Percentiles rank a stretch among this genome's conserved stretches.
Conservation (phyloP, 1,140 invertebrate species). For the Apocrypta bakeri region DNA sequence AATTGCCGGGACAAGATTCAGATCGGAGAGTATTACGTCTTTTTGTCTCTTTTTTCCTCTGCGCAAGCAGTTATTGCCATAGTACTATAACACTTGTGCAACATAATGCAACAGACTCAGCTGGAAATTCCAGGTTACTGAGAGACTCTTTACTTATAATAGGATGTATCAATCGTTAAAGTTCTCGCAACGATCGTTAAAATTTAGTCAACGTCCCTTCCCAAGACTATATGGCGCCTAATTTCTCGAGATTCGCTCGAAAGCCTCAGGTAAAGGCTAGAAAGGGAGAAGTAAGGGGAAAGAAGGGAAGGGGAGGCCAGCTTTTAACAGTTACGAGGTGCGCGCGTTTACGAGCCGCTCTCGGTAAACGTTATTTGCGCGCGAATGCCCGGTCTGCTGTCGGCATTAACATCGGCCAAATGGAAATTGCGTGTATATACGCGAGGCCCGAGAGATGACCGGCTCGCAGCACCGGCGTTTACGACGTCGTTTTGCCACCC, state of each 20-base stretch:
- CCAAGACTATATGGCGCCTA: slow-evolving; percentile 3
- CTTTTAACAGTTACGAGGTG: slow-evolving; percentile 67
- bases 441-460: slow-evolving; percentile 25
- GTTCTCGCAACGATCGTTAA: background rate
- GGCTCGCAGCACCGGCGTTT: slow-evolving; percentile 57
- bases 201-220: background rate
- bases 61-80: no score
- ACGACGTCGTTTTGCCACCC: slow-evolving; percentile 60
- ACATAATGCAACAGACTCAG: no score
- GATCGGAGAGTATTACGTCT: no score
- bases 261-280: no score
- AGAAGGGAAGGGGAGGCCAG: slow-evolving; percentile 46
- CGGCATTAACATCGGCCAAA: slow-evolving; percentile 65
- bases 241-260: slow-evolving; percentile 3
- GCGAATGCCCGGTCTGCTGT: slow-evolving; percentile 55
- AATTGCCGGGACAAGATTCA: no score
- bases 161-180: background rate
- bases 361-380: slow-evolving; percentile 61
- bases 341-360: slow-evolving; percentile 63
- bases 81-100: no score
- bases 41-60: no score
- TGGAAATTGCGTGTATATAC: slow-evolving; percentile 65
- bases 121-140: no score
- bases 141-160: no score
- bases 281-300: background rate